Evolutionary conservation across 2,888 invertebrate species (phyloP), one percentile per base, ranked within the genome.

Genomic region (Sminthurinus aureus): DNA sequence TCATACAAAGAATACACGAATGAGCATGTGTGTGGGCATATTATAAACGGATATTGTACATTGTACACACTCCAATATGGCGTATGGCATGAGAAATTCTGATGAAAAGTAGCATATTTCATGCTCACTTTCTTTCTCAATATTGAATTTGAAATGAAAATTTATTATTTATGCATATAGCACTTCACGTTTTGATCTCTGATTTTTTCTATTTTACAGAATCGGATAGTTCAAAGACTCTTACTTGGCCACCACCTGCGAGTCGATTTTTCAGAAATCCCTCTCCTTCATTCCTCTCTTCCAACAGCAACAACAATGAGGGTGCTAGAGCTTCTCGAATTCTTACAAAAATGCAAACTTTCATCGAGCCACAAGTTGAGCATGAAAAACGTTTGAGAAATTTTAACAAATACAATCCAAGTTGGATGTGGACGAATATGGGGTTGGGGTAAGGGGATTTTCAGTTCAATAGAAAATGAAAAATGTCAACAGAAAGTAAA

Each of bases 321-420:
- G 38, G 38, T 38, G 38, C 38, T 38, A 38, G 38, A 38, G 38
- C 38, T 38, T 38, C 38, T 38, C 38, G 38, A 6, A 1, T 38
- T 38, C 38, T 38, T 38, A 38, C 38, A 51, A 75, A 50, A 50
- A 76, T 76, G 52, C 84, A 80, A 4, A 85, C 75, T 58, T 86
- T 86, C 71, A 52, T 85, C 0, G 82, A 85, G 24, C 74, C 84
- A n/a, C 69, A 76, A 66, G 64, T 76, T 15, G 82, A 80, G 20
- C 64, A 85, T 20, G 86, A 87, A 71, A 77, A 77, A 38, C 82
- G 83, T 66, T 82, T 86, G n/a, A 80, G 87, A 71, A 78, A 84
- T 66, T 86, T 86, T 38, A 86, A 86, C 78, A 85, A 84, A n/a
- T 86, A 86, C 79, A 87, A 86, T 82, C 87, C 87, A 20, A 76